A percentile compares a stretch with the other conserved stretches of the same genome.
Conservation (phyloP, 2,888 invertebrate species). For the Eretmocerus hayati region DNA sequence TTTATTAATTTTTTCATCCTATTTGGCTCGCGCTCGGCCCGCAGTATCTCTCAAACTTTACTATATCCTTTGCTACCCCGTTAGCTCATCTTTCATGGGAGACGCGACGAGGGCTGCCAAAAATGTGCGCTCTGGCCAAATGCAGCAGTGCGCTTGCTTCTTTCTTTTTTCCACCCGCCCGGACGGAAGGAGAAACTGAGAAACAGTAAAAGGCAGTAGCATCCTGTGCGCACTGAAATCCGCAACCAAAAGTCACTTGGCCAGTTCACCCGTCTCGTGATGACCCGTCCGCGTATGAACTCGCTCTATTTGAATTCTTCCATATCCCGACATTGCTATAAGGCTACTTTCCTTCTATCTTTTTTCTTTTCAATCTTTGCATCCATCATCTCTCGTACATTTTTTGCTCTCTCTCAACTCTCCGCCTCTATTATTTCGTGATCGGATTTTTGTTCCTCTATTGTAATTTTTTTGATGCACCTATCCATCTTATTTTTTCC, state of each 20-base stretch:
- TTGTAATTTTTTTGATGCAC: background rate
- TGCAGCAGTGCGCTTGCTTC: background rate
- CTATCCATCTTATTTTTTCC: background rate
- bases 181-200: conserved; percentile 1
- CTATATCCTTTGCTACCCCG: conserved; percentile 2
- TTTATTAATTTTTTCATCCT: too few species aligned
- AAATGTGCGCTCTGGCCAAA: background rate
- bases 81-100: conserved; percentile 2
- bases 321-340: background rate
- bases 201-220: background rate
- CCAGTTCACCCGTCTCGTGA: conserved; percentile 10
- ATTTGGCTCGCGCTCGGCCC: too few species aligned
- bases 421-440: too few species aligned
- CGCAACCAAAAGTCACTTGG: conserved; percentile 17
- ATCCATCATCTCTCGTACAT: background rate
- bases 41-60: background rate
- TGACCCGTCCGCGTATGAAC: conserved; percentile 10
- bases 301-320: conserved; percentile 17
- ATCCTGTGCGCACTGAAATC: conserved; percentile 4
- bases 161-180: conserved; percentile 5
- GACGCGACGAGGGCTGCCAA: conserved; percentile 1
- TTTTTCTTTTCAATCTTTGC: background rate
- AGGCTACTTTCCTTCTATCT: background rate
- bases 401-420: background rate
- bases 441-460: background rate